A percentile compares a stretch with the other conserved stretches of the same genome.
These are phyloP conservation scores for Cariama cristata DNA, from an alignment of 2,113 vertebrate genomes.

Conservation along the genomic window DNA sequence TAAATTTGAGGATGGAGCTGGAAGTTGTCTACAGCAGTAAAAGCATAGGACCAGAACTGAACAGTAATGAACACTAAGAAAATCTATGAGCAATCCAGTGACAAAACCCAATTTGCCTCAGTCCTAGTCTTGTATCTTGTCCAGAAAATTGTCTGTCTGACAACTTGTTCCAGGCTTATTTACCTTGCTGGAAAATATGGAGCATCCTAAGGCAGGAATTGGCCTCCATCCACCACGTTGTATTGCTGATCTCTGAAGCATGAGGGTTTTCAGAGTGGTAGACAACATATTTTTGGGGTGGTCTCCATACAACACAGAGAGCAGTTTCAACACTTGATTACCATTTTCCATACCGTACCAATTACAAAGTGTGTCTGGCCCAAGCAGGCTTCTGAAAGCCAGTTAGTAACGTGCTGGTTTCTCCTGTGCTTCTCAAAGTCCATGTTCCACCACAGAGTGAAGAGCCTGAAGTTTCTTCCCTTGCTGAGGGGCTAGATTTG, in stretches of 20 bases:
- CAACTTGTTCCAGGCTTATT: not conserved
- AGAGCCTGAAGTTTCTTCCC: not conserved
- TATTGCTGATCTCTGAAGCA: not conserved
- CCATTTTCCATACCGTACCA: rapidly evolving
- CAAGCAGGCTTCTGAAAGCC: not conserved
- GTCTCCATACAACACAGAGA: not conserved
- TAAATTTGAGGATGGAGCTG: not conserved
- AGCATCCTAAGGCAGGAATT: not conserved
- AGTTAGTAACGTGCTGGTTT: not conserved
- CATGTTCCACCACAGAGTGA: not conserved
- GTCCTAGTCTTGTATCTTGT: not conserved
- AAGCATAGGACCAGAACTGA: not conserved
- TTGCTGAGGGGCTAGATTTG: not conserved
- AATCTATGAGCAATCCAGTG: not conserved
- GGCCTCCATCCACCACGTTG: not conserved
- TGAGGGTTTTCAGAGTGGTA: not conserved
- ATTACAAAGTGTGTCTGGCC: not conserved
- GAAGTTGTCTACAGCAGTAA: not conserved
- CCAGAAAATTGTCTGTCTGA: not conserved
- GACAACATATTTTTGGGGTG: not conserved
- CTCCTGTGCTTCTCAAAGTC: not conserved
- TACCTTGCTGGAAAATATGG: not conserved
- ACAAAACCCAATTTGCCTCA: not conserved
- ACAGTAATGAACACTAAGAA: not conserved
- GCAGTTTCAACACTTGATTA: not conserved